These are phyloP conservation scores for Microcaecilia unicolor DNA, from an alignment of 2,797 vertebrate genomes.

Conservation along the genomic window DNA sequence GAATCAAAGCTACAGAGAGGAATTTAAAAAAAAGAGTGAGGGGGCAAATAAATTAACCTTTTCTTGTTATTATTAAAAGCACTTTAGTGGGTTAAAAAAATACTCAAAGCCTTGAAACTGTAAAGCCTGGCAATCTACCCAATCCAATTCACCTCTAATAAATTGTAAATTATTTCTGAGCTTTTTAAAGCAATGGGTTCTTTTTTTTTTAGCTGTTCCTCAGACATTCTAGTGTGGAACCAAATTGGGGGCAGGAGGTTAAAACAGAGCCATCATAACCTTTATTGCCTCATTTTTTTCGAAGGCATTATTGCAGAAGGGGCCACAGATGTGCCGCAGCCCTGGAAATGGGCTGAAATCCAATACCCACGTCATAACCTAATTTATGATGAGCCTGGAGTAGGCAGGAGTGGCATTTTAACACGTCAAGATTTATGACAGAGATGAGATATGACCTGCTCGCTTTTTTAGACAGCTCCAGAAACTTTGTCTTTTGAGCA, in stretches of 20 bases:
- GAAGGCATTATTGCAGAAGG: conserved; percentile 39
- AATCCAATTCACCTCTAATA: neutral
- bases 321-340: conserved; percentile 46
- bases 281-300: conserved; percentile 42
- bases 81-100: neutral
- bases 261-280: conserved; percentile 42
- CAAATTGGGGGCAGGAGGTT: conserved; percentile 41
- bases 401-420: neutral
- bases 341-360: conserved; percentile 32
- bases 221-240: conserved; percentile 9
- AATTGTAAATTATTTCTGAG: neutral
- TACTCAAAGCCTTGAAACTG: conserved; percentile 11
- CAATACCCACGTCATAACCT: conserved; percentile 33
- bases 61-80: neutral
- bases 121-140: too few species aligned
- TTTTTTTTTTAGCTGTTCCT: conserved; percentile 23
- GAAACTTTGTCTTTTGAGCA: too few species aligned
- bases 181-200: conserved; percentile 19
- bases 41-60: neutral
- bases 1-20: neutral
- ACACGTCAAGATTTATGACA: rapidly evolving
- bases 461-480: too few species aligned
- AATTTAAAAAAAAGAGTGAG: neutral
- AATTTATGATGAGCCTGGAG: conserved; percentile 37
- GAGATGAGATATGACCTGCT: too few species aligned